phyloP scores from a whole-genome alignment of 1,140 invertebrate species.

The Diabrotica undecimpunctata region DNA sequence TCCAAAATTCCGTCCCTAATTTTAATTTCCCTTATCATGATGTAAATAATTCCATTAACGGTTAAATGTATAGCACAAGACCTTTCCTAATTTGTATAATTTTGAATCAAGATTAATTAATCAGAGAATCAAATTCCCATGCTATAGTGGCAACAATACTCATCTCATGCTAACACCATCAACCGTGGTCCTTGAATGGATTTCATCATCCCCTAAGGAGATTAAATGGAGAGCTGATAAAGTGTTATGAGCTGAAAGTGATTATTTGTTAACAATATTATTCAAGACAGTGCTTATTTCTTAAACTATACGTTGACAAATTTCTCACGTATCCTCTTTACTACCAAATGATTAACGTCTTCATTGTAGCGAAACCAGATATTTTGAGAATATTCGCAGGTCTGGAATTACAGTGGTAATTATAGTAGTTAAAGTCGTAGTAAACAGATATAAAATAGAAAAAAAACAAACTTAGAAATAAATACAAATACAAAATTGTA shows the following conservation, averaged over 20 bases:
- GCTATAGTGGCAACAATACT: background rate
- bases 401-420: background rate
- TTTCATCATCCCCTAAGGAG: background rate
- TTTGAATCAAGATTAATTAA: background rate
- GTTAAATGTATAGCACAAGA: background rate
- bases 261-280: background rate
- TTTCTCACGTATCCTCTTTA: background rate
- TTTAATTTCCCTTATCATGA: background rate
- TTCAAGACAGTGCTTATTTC: background rate
- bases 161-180: background rate
- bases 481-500: no score
- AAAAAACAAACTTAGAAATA: no score
- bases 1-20: background rate
- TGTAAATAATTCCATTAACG: background rate
- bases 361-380: background rate
- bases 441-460: no score
- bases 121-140: background rate
- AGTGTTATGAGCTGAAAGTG: background rate
- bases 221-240: background rate
- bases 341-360: background rate
- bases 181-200: background rate
- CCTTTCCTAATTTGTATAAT: background rate
- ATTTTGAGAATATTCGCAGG: background rate
- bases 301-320: background rate
- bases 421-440: no score